Percentiles rank a stretch among this genome's conserved stretches.
Evolutionary conservation across 2,888 invertebrate genomes (phyloP).

Genomic region (Agrochola circellaris): DNA sequence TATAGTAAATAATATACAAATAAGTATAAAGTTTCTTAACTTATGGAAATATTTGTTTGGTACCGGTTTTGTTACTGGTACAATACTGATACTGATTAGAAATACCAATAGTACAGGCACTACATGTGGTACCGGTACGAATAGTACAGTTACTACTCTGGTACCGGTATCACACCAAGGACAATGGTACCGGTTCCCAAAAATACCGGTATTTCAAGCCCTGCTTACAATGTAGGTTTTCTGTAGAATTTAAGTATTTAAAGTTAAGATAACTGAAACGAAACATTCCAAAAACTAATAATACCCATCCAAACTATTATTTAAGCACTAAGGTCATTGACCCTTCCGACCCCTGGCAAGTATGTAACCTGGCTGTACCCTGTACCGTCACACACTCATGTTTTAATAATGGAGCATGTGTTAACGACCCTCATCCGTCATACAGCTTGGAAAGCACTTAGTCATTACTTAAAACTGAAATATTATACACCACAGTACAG

Average conservation of each 20-base stretch:
- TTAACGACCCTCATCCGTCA: conserved; percentile 32
- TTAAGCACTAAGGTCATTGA: conserved; percentile 8
- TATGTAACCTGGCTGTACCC: background rate
- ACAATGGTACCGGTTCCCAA: no score
- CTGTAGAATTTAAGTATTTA: background rate
- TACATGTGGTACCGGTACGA: no score
- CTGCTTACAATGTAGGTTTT: background rate
- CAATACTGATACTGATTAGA: no score
- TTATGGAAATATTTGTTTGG: no score
- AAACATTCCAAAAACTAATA: conserved; percentile 1
- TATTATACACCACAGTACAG: background rate
- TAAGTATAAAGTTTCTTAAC: no score
- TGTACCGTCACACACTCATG: conserved; percentile 9
- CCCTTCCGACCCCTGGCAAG: conserved; percentile 2
- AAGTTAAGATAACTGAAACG: background rate
- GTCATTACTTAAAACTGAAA: conserved; percentile 5
- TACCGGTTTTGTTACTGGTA: no score
- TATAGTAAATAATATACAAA: no score
- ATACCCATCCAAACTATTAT: background rate
- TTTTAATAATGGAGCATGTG: conserved; percentile 43
- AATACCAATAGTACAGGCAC: no score
- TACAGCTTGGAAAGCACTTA: conserved; percentile 32
- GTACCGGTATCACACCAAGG: no score
- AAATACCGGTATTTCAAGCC: no score
- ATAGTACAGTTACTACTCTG: no score